Percentiles rank a stretch among this genome's conserved stretches.
These are phyloP conservation scores for Magallana ariakensis DNA, from an alignment of 1,140 invertebrate genomes.

Conservation along the genomic window DNA sequence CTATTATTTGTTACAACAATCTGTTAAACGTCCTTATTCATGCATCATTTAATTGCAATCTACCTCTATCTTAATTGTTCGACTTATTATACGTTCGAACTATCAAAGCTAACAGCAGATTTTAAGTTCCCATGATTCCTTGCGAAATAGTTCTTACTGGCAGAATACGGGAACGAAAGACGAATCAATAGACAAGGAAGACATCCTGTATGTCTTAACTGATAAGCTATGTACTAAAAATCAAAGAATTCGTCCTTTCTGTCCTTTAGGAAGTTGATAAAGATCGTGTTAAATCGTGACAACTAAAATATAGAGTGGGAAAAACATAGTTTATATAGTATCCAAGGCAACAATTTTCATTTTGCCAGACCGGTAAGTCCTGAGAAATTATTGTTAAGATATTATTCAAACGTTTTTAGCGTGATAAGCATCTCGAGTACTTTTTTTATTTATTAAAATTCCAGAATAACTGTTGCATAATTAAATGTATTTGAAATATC, in stretches of 20 bases:
- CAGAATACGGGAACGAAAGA: slow-evolving; percentile 19
- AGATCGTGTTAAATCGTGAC: neutral
- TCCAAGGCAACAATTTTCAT: slow-evolving; percentile 59
- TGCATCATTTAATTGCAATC: too few relatives aligned
- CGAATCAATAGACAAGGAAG: neutral
- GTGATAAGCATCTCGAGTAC: too few relatives aligned
- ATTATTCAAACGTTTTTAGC: too few relatives aligned
- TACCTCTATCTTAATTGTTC: too few relatives aligned
- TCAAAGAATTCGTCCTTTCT: neutral
- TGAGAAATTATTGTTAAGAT: too few relatives aligned
- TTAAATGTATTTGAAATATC: too few relatives aligned
- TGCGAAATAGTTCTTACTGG: slow-evolving; percentile 48
- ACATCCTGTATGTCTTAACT: neutral
- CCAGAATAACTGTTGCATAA: too few relatives aligned
- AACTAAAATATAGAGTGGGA: neutral
- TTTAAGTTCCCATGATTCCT: slow-evolving; percentile 43
- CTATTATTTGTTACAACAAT: too few relatives aligned
- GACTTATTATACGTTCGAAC: neutral
- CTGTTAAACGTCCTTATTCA: too few relatives aligned
- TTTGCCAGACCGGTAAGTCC: neutral
- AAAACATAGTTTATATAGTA: slow-evolving; percentile 60
- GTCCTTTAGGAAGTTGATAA: neutral
- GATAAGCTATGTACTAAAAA: neutral
- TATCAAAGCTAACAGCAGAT: neutral
- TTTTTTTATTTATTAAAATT: too few relatives aligned